phyloP scores from a whole-genome alignment of 2,797 vertebrate genomes.

The Neomorphus geoffroyi region DNA sequence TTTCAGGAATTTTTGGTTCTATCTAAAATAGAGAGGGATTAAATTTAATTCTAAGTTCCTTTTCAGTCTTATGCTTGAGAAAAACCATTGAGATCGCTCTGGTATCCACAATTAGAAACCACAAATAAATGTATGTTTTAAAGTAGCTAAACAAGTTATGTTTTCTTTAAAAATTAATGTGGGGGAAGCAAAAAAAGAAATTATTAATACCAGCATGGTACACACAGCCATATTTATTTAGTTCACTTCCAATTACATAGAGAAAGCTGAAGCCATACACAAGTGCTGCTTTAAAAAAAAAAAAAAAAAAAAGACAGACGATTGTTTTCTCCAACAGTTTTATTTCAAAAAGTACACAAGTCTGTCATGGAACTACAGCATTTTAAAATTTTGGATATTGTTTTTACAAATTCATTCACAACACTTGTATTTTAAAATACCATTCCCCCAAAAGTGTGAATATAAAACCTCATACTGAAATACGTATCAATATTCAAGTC shows the following conservation, averaged over 20 bases:
- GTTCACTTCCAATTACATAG: constrained; percentile 8
- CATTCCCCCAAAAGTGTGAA: constrained; percentile 49
- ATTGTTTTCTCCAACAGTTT: constrained; percentile 74
- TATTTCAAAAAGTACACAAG: constrained; percentile 81
- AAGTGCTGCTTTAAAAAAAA: constrained; percentile 51
- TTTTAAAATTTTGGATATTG: constrained; percentile 53
- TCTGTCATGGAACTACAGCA: constrained; percentile 76
- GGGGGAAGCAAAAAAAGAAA: background rate
- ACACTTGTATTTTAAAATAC: constrained; percentile 64
- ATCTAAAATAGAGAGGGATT: background rate
- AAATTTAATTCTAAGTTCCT: background rate
- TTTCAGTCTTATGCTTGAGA: background rate
- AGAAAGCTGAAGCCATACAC: constrained; percentile 65
- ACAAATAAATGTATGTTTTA: background rate
- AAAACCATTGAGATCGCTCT: background rate
- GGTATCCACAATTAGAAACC: background rate
- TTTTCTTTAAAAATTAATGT: background rate
- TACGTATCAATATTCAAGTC: constrained; percentile 39
- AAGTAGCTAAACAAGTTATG: background rate
- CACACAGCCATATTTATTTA: constrained; percentile 27
- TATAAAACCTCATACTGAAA: constrained; percentile 67
- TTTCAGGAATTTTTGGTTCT: background rate
- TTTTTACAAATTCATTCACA: constrained; percentile 68
- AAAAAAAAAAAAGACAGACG: constrained; percentile 72
- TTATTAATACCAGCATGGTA: background rate